Percentiles rank a stretch among this genome's conserved stretches.
Conservation (phyloP, 2,113 vertebrate species). For the Notothenia coriiceps region DNA sequence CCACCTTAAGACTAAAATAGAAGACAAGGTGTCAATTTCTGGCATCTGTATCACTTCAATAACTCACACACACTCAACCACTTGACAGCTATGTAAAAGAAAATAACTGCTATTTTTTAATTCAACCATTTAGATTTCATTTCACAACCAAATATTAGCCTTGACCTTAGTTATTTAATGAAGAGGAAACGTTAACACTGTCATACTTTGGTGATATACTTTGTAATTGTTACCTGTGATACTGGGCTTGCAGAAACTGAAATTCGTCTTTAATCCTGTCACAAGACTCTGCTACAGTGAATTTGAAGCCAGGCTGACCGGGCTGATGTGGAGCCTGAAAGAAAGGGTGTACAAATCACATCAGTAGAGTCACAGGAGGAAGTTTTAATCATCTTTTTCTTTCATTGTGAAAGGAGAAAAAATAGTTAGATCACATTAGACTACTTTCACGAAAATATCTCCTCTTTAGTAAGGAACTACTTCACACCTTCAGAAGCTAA, state of each 20-base stretch:
- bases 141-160: constrained; percentile 30
- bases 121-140: constrained; percentile 12
- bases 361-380: constrained; percentile 49
- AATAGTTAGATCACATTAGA: constrained; percentile 28
- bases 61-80: constrained; percentile 63
- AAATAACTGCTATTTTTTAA: constrained; percentile 4
- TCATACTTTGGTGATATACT: constrained; percentile 2
- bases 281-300: constrained; percentile 95
- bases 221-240: constrained; percentile 90
- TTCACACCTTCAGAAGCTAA: constrained; percentile 61
- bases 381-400: constrained; percentile 28
- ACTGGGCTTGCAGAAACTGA: constrained; percentile 95
- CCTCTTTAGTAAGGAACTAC: constrained; percentile 34
- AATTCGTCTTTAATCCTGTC: constrained; percentile 97
- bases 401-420: constrained; percentile 8
- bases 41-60: constrained; percentile 55
- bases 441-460: constrained; percentile 45
- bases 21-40: constrained; percentile 78
- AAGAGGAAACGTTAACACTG: constrained; percentile 31
- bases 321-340: constrained; percentile 93
- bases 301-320: constrained; percentile 95
- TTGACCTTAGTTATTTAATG: constrained; percentile 26
- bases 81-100: constrained; percentile 23
- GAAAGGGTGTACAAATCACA: constrained; percentile 38
- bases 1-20: constrained; percentile 91